Percentiles rank a stretch among this genome's conserved stretches.
phyloP scores from a whole-genome alignment of 2,888 invertebrate genomes.

The Drosophila dives region DNA sequence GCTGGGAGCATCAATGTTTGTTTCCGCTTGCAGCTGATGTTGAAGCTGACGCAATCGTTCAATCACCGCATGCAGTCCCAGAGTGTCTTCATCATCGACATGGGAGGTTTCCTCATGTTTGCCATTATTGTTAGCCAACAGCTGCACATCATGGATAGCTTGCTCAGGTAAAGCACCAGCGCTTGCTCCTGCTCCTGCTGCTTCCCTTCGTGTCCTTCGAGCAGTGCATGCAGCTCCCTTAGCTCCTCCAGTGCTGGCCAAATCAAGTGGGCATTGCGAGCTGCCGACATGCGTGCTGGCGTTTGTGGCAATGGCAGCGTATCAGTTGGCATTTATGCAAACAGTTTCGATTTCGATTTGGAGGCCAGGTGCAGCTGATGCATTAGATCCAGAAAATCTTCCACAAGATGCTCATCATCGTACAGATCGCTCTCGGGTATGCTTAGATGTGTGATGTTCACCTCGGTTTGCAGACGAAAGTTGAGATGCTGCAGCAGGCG shows the following conservation, averaged over 20 bases:
- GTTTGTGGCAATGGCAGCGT: constrained; percentile 64
- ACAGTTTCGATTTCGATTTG: constrained; percentile 28
- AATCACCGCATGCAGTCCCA: constrained; percentile 64
- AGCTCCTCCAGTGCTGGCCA: constrained; percentile 78
- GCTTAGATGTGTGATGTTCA: constrained; percentile 47
- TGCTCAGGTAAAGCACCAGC: constrained; percentile 48
- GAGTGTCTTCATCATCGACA: constrained; percentile 45
- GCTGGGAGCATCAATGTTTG: constrained; percentile 15
- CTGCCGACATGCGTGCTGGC: constrained; percentile 76
- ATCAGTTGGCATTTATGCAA: constrained; percentile 52
- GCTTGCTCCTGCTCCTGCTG: constrained; percentile 27
- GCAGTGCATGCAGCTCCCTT: constrained; percentile 56
- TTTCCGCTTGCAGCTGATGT: constrained; percentile 29
- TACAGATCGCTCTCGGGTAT: constrained; percentile 79
- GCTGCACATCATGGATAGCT: constrained; percentile 68
- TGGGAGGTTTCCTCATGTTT: background rate
- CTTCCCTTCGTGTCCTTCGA: constrained; percentile 34
- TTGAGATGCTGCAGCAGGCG: constrained; percentile 70
- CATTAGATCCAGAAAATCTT: constrained; percentile 75
- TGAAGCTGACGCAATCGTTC: constrained; percentile 68
- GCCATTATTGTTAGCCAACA: constrained; percentile 50
- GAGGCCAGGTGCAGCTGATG: constrained; percentile 46
- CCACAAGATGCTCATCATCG: constrained; percentile 78
- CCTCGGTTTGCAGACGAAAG: constrained; percentile 73
- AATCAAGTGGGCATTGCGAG: constrained; percentile 69